These are phyloP conservation scores for Capitella teleta DNA, from an alignment of 1,140 invertebrate species.

Conservation along the genomic window DNA sequence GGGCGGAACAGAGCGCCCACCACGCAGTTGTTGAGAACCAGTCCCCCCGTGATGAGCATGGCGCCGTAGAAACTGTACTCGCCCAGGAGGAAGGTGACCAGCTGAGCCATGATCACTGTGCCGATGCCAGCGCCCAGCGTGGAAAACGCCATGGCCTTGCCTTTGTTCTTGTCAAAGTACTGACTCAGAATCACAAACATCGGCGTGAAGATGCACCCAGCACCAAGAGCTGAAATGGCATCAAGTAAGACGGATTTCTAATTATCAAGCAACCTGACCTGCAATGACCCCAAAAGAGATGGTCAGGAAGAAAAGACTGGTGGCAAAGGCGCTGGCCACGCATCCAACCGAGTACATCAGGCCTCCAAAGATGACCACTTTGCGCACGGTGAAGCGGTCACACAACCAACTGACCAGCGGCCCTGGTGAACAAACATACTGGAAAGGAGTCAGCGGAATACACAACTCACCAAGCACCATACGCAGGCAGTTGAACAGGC, in stretches of 20 bases:
- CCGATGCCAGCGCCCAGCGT: constrained; percentile 3
- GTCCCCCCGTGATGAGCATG: background rate
- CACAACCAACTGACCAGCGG: background rate
- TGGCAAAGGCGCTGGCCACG: background rate
- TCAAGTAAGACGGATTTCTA: too few species aligned
- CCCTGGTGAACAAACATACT: too few species aligned
- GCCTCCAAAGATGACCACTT: background rate
- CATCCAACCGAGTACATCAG: background rate
- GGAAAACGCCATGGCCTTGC: constrained; percentile 4
- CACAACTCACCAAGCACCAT: background rate
- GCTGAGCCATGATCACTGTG: background rate
- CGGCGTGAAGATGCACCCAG: constrained; percentile 1
- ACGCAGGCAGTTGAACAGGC: background rate
- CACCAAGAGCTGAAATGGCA: constrained; percentile 2
- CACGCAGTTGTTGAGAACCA: background rate
- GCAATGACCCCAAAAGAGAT: background rate
- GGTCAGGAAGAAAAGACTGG: background rate
- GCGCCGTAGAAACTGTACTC: constrained; percentile 3
- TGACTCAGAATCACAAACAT: background rate
- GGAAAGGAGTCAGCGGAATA: too few species aligned
- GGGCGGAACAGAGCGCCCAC: constrained; percentile 1
- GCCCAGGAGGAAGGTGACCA: background rate
- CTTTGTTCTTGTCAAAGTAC: constrained; percentile 9
- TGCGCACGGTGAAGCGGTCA: background rate
- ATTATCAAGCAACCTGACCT: background rate